Percentiles rank a stretch among this genome's conserved stretches.
phyloP scores from a whole-genome alignment of 2,113 vertebrate species.

The Lycaon pictus region DNA sequence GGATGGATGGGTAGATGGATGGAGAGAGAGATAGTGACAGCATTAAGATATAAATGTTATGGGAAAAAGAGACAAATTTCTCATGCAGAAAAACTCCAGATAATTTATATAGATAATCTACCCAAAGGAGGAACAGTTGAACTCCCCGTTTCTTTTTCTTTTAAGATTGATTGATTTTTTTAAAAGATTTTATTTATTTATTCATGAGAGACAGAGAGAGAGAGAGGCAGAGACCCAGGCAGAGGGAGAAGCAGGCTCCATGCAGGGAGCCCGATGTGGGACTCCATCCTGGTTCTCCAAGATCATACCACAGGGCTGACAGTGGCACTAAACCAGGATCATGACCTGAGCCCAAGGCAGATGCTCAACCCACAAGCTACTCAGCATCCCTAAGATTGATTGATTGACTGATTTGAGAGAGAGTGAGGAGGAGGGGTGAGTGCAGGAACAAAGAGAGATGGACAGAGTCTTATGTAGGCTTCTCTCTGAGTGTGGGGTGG shows the following conservation, averaged over 20 bases:
- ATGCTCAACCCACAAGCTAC: no score
- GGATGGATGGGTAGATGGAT: not conserved
- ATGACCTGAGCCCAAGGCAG: no score
- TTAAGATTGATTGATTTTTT: not conserved
- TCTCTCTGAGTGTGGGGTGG: not conserved
- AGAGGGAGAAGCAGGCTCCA: no score
- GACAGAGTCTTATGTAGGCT: not conserved
- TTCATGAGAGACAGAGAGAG: not conserved
- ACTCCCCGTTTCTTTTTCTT: not conserved
- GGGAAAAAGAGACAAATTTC: not conserved
- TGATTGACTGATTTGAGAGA: no score
- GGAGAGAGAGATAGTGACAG: not conserved
- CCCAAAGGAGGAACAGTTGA: not conserved
- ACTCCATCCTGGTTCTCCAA: no score
- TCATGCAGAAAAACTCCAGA: not conserved
- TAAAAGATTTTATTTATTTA: not conserved
- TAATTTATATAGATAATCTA: not conserved
- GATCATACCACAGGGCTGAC: no score
- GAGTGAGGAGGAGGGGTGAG: no score
- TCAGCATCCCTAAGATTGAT: no score
- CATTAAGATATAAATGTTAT: not conserved
- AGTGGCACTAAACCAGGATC: no score
- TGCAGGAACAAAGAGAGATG: not conserved
- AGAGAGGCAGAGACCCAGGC: no score
- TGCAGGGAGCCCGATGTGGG: no score